Evolutionary conservation across 1,140 invertebrate genomes (phyloP).

Genomic region (Drosophila asahinai): DNA sequence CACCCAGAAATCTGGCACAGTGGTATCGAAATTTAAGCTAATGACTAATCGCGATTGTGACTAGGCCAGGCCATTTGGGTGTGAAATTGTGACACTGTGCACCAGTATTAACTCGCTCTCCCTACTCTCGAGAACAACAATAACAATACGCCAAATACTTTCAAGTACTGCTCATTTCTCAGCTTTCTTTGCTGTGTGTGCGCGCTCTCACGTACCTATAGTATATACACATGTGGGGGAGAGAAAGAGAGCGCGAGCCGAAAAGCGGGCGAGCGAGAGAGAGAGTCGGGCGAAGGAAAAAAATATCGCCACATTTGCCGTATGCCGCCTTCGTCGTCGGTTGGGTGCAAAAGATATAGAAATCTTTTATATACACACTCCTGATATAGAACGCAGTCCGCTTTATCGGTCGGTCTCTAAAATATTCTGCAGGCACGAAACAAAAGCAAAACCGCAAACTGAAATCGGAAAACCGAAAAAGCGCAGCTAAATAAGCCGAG

Average conservation of each 20-base stretch:
- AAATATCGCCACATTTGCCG: conserved; percentile 72
- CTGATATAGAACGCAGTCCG: conserved; percentile 45
- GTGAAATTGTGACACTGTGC: conserved; percentile 3
- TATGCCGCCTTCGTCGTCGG: conserved; percentile 80
- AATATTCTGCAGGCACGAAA: conserved; percentile 41
- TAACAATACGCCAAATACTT: conserved; percentile 50
- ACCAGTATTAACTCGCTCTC: background rate
- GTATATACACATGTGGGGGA: conserved; percentile 39
- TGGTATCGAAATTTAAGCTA: conserved; percentile 28
- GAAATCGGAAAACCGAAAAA: conserved; percentile 14
- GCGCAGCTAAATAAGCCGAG: conserved; percentile 25
- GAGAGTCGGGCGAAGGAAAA: conserved; percentile 37
- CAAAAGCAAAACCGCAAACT: conserved; percentile 21
- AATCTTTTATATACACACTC: conserved; percentile 50
- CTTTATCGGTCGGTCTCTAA: conserved; percentile 53
- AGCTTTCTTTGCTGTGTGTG: conserved; percentile 15
- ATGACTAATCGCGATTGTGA: conserved; percentile 27
- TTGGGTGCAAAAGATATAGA: conserved; percentile 77
- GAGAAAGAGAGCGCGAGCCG: conserved; percentile 37
- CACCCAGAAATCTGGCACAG: conserved; percentile 55
- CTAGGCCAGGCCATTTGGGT: conserved; percentile 5
- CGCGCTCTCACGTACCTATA: conserved; percentile 47
- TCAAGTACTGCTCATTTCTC: conserved; percentile 40
- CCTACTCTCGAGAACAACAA: conserved; percentile 18
- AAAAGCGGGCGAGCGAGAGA: conserved; percentile 23